Evolutionary conservation across 2,113 vertebrate species (phyloP), one percentile per base, ranked within the genome.

Genomic region (Camelus dromedarius): DNA sequence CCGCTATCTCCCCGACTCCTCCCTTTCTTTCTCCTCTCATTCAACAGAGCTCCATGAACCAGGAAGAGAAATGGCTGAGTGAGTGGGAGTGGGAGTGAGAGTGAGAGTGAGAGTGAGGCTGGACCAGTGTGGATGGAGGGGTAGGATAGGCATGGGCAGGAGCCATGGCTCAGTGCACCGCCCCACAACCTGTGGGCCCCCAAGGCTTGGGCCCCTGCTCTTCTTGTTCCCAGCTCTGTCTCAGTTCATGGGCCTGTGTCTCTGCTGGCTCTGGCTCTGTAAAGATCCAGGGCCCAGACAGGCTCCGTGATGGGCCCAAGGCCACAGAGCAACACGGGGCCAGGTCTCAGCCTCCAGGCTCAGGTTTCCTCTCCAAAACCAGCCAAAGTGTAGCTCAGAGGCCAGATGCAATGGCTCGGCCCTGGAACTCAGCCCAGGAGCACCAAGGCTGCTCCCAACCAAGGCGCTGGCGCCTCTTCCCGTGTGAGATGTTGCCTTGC

Each of bases 11-110:
- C 2, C 66, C 52, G 22, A 62, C 30, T 46, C 60, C 56, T 42
- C 50, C 60, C 56, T 42, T 42, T 58, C 66, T 70, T 66, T 95
- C 42, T 87, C 80, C 75, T 89, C 50, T 95, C 73, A 62, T 89
- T 87, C 82, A 89, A 0, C 69, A 0, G 32, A 69, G 77, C 96
- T n/a, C 54, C 48, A 18, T 8, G 26, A 66, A 19, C 54, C 77
- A 75, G 30, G 75, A 48, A 54, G 38, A 67, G 48, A 92, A 81
- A 72, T 1, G 54, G 30, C 72, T 92, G 77, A 46, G 83, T 66
- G 95, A 72, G 18, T 60, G 22, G 22, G 18, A 58, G 38, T 48
- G 50, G 11, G n/a, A 4, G 50, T 54, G 26, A 64, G 19, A 77
- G 32, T 48, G 50, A 11, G n/a, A 4, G 50, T 54, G 26, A 64